These are phyloP conservation scores for Coccyzus lansbergi DNA, from an alignment of 2,797 vertebrate species.

Conservation along the genomic window DNA sequence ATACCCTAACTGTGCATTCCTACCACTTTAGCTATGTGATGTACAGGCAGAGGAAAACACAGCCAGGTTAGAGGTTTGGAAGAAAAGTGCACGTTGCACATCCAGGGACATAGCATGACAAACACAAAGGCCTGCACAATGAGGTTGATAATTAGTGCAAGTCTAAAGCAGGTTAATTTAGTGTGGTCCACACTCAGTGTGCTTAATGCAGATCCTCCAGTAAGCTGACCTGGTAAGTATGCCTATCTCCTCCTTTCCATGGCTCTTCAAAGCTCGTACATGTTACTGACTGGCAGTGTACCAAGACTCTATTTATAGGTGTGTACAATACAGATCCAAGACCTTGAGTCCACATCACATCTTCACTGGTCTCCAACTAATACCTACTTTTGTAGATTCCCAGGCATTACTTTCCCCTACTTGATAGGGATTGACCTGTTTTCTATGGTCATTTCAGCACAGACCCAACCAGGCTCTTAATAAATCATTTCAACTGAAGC, in stretches of 20 bases:
- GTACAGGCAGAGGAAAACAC: accelerated
- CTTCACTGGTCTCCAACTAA: neutral
- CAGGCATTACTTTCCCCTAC: neutral
- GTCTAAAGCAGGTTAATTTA: conserved; percentile 51
- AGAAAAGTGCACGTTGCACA: neutral
- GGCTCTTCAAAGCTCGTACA: accelerated
- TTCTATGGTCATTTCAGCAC: neutral
- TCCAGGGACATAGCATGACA: conserved; percentile 29
- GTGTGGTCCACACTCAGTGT: conserved; percentile 22
- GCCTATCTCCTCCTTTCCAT: accelerated
- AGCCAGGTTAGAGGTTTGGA: neutral
- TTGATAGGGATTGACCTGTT: too few relatives aligned
- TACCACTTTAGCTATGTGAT: accelerated
- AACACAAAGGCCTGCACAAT: conserved; percentile 39
- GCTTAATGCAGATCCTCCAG: neutral
- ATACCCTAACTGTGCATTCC: neutral
- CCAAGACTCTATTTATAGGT: too few relatives aligned
- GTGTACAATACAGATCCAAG: accelerated
- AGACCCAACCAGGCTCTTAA: neutral
- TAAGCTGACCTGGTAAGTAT: neutral
- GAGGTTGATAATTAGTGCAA: neutral
- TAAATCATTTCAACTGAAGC: neutral
- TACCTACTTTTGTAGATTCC: accelerated
- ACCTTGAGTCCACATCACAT: neutral
- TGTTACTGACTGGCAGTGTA: accelerated